These are phyloP conservation scores for Junonia oenone DNA, from an alignment of 2,888 invertebrate species.

Conservation along the genomic window DNA sequence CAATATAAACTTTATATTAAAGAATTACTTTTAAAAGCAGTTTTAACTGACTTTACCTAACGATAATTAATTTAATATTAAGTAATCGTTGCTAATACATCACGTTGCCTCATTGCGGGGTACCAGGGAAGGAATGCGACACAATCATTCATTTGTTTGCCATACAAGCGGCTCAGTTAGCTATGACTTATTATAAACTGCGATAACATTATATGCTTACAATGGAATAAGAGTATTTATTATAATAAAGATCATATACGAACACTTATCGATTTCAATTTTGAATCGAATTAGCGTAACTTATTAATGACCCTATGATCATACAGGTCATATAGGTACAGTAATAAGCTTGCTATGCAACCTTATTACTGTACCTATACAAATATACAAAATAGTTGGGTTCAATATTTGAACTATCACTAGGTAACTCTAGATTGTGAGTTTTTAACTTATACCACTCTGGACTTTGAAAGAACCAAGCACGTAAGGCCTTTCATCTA, in stretches of 20 bases:
- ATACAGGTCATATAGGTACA: too few relatives aligned
- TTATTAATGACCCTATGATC: too few relatives aligned
- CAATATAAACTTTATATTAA: neutral
- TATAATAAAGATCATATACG: neutral
- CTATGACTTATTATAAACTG: constrained; percentile 33
- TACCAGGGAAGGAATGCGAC: constrained; percentile 40
- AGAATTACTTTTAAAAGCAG: neutral
- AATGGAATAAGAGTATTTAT: neutral
- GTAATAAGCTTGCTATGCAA: too few relatives aligned
- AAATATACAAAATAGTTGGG: too few relatives aligned
- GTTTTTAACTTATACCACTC: too few relatives aligned
- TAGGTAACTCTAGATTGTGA: too few relatives aligned
- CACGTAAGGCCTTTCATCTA: too few relatives aligned
- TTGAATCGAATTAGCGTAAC: neutral
- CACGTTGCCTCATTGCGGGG: constrained; percentile 8
- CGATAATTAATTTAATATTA: too few relatives aligned
- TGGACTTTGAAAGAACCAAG: too few relatives aligned
- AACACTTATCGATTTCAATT: neutral
- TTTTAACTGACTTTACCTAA: too few relatives aligned
- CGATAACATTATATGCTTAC: constrained; percentile 25
- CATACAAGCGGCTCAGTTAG: constrained; percentile 40
- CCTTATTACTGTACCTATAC: too few relatives aligned
- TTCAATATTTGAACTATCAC: too few relatives aligned
- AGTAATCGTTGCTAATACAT: neutral
- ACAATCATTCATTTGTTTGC: constrained; percentile 44